A percentile compares a stretch with the other conserved stretches of the same genome.
Evolutionary conservation across 2,113 vertebrate genomes (phyloP).

Genomic region (Anarrhichthys ocellatus): DNA sequence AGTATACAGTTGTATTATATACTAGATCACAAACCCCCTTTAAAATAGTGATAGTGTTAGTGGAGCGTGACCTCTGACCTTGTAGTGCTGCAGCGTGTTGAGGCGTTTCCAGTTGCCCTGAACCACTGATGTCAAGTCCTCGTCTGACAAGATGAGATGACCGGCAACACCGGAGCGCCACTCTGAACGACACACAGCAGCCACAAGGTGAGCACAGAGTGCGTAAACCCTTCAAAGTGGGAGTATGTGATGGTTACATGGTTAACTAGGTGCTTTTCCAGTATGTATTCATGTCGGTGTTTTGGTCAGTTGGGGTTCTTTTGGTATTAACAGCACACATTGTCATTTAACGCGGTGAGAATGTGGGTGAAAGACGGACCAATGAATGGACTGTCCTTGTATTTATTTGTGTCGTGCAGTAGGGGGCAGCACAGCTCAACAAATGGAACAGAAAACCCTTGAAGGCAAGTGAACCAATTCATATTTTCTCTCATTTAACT

Average conservation of each 20-base stretch:
- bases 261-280: not conserved
- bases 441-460: not conserved
- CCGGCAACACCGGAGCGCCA: constrained; percentile 97
- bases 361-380: not conserved
- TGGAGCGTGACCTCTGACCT: constrained; percentile 81
- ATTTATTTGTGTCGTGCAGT: not conserved
- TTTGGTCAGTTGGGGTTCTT: not conserved
- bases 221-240: not conserved
- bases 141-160: constrained; percentile 96
- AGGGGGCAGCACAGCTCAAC: constrained; percentile 40
- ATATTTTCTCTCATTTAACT: not conserved
- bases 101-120: constrained; percentile 97
- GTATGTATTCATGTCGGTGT: not conserved
- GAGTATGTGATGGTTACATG: too few species aligned
- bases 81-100: constrained; percentile 97
- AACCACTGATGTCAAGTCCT: constrained; percentile 94
- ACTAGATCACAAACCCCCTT: not conserved
- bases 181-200: constrained; percentile 80
- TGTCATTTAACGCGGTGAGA: not conserved
- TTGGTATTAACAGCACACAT: not conserved
- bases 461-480: not conserved
- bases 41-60: not conserved
- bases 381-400: not conserved
- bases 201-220: not conserved
- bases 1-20: not conserved